Conservation (phyloP, 2,888 invertebrate species). For the Heliconius erato region DNA sequence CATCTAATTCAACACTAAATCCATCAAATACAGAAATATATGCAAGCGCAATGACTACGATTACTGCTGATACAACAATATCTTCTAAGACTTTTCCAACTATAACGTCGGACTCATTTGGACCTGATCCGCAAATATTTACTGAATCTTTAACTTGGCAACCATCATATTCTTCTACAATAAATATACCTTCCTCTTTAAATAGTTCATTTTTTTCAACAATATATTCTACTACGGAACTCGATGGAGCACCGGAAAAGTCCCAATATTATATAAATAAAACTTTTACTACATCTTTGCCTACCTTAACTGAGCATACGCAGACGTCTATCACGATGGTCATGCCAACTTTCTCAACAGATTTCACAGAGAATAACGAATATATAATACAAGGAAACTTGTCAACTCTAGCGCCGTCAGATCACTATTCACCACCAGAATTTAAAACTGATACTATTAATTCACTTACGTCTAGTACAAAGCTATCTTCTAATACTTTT, state of each 20-base stretch:
- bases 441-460: not conserved
- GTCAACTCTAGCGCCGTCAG: not conserved
- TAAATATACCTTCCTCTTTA: not conserved
- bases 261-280: not conserved
- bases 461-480: not conserved
- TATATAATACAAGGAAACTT: not conserved
- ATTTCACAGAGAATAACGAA: not conserved
- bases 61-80: not conserved
- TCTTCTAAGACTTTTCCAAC: not conserved
- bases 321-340: not conserved
- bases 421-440: not conserved
- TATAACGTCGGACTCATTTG: not conserved
- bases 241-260: not conserved
- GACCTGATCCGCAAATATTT: not conserved
- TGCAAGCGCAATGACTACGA: not conserved
- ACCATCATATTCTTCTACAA: too few relatives aligned
- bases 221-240: not conserved
- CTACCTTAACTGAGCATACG: not conserved
- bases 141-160: not conserved
- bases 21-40: not conserved
- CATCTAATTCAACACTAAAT: not conserved
- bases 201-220: not conserved
- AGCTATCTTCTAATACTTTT: not conserved
- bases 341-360: not conserved
- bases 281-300: not conserved